A percentile compares a stretch with the other conserved stretches of the same genome.
Evolutionary conservation across 2,888 invertebrate genomes (phyloP).

Genomic region (Ormyrus nitidulus): DNA sequence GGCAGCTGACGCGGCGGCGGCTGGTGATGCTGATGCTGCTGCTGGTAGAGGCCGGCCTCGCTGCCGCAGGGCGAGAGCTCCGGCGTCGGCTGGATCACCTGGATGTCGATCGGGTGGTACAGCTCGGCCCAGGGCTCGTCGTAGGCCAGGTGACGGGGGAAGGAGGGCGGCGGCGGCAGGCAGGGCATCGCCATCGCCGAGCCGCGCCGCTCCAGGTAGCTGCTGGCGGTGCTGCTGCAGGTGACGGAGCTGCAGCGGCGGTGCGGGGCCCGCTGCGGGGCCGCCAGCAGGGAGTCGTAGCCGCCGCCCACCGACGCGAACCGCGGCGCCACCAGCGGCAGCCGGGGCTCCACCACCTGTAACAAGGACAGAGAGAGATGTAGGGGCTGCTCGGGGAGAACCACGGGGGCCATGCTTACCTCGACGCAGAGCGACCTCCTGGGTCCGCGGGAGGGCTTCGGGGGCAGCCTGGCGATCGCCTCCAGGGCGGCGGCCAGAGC

Average conservation of each 20-base stretch:
- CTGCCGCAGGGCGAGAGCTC: conserved; percentile 89
- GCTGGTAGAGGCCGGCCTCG: conserved; percentile 77
- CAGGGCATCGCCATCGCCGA: conserved; percentile 87
- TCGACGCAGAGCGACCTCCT: conserved; percentile 84
- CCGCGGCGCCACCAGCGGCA: conserved; percentile 66
- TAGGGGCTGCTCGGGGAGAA: no score
- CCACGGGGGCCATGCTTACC: conserved; percentile 63
- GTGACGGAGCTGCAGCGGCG: conserved; percentile 88
- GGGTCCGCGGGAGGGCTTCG: conserved; percentile 76
- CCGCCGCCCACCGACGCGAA: conserved; percentile 81
- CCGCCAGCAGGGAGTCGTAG: conserved; percentile 84
- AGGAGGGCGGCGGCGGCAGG: conserved; percentile 78
- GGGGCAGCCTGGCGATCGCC: conserved; percentile 77
- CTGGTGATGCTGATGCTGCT: neutral
- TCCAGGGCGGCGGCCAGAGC: conserved; percentile 86
- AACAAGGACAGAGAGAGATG: no score
- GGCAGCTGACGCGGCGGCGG: conserved; percentile 48
- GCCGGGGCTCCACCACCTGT: conserved; percentile 41
- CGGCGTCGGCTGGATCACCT: conserved; percentile 88
- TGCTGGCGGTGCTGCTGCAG: conserved; percentile 90
- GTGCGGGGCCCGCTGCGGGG: conserved; percentile 76
- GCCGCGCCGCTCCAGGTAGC: conserved; percentile 88
- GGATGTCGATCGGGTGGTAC: conserved; percentile 81
- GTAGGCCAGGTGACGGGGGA: conserved; percentile 72
- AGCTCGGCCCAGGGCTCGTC: conserved; percentile 77